Percentiles rank a stretch among this genome's conserved stretches.
Evolutionary conservation across 2,888 invertebrate species (phyloP).

Genomic region (Penaeus monodon): DNA sequence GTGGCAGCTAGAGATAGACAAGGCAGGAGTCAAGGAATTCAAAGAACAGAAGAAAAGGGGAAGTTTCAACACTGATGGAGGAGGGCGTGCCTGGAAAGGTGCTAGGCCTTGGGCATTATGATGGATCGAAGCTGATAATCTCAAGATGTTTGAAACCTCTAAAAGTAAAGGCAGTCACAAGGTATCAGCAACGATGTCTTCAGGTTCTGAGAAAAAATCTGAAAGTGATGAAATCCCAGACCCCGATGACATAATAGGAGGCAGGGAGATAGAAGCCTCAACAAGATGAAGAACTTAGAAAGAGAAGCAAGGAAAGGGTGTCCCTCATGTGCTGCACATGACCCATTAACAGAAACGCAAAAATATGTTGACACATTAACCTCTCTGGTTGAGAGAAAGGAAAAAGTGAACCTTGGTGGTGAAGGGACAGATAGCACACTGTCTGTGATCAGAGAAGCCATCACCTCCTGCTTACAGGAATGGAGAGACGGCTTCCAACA

Average conservation of each 20-base stretch:
- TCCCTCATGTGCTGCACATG: background rate
- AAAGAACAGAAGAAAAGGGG: background rate
- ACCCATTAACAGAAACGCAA: background rate
- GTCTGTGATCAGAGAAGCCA: slow-evolving; percentile 35
- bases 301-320: background rate
- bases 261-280: background rate
- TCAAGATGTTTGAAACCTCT: too few species aligned
- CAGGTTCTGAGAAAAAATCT: too few species aligned
- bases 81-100: background rate
- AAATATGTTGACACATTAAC: slow-evolving; percentile 31
- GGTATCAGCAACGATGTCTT: too few species aligned
- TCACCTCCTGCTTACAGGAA: slow-evolving; percentile 35
- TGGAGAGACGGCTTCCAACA: slow-evolving; percentile 46
- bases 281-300: background rate
- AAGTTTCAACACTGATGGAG: background rate
- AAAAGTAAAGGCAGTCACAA: too few species aligned
- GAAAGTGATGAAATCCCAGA: too few species aligned
- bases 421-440: slow-evolving; percentile 24
- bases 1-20: background rate
- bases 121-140: too few species aligned
- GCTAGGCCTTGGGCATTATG: background rate
- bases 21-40: background rate
- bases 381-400: slow-evolving; percentile 33
- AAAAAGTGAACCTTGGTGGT: slow-evolving; percentile 33
- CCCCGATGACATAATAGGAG: too few species aligned